Evolutionary conservation across 2,888 invertebrate species (phyloP), one percentile per base, ranked within the genome.

Genomic region (Labia minor): DNA sequence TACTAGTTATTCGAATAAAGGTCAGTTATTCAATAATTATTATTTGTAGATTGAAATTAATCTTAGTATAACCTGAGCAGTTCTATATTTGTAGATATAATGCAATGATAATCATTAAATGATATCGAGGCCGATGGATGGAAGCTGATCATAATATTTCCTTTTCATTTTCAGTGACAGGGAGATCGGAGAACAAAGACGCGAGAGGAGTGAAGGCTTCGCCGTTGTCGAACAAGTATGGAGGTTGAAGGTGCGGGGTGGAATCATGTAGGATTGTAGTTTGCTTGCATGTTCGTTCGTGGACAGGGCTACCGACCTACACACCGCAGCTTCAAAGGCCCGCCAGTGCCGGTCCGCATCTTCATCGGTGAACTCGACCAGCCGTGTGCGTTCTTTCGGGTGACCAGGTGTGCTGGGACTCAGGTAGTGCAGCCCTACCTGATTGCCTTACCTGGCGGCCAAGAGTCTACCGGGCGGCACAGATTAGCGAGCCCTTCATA

Each of bases 341-440:
- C 49, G 49, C n/a, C 49, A n/a, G 26, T 26, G 49, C 16, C 49
- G 14, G 8, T 49, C 26, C 26, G 26, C 26, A 26, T 26, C 26
- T 26, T 49, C 49, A n/a, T 49, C n/a, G 4, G 49, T 14, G 14
- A 2, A n/a, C 6, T 8, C 49, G 49, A 3, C 16, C 8, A 49
- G 49, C 49, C 49, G 49, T 49, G 49, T 3, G n/a, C n/a, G n/a
- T 49, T 4, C n/a, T 11, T 14, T 11, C n/a, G n/a, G 49, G 49
- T 49, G 8, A 6, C 49, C 49, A 49, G 49, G 49, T 49, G 49
- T 49, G 49, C 16, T 49, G 49, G 49, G 2, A n/a, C 49, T 4
- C 49, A 49, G 49, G 49, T 49, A 49, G 49, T 14, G 16, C 49
- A 49, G n/a, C 49, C n/a, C 49, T 49, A 49, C 49, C 49, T 49